Base-by-base conservation (phyloP, 2,888 invertebrate genomes). In the Folsomia manolachei region DNA sequence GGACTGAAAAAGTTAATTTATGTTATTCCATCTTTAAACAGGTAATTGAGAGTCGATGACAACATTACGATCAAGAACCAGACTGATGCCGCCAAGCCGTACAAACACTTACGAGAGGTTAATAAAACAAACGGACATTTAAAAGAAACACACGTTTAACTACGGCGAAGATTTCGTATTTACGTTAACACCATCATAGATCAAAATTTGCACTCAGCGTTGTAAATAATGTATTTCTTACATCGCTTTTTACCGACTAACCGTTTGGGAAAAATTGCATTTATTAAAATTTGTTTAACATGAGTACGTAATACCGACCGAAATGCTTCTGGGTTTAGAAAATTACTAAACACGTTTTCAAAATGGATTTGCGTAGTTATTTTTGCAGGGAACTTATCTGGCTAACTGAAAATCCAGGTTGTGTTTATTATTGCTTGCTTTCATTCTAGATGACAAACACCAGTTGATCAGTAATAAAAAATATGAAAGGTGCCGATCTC, bases 21-120 rank as follows among this genome's bases (percentile, higher is more conserved):
- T 56, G 21, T 56, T 56, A 56, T 21, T 18, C 11, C 56, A 56
- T 19, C 21, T 56, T 56, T 56, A 56, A 18, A 7, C 7, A 18
- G 21, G 56, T 56, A 56, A 66, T 51, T 52, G 27, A 21, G 23
- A 52, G 39, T 39, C 23, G 65, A 66, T 51, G 65, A 66, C 19
- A 19, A 27, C 27, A 52, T 66, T 66, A 39, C 51, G 51, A 27
- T 19, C 9, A 7, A 60, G 60, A n/a, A n/a, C 60, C 21, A 21
- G 60, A n/a, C 56, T 56, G 39, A 14, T 9, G 39, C 39, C 56
- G 19, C 21, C 56, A n/a, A n/a, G n/a, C n/a, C n/a, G n/a, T n/a
- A 56, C 56, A 7, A 21, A 4, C n/a, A 56, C 56, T 56, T 7
- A 21, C 11, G 19, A 56, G 14, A 14, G 39, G 39, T 39, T 39